Base-by-base conservation (phyloP, 2,797 vertebrate species). In the Ctenosaura bakeri region DNA sequence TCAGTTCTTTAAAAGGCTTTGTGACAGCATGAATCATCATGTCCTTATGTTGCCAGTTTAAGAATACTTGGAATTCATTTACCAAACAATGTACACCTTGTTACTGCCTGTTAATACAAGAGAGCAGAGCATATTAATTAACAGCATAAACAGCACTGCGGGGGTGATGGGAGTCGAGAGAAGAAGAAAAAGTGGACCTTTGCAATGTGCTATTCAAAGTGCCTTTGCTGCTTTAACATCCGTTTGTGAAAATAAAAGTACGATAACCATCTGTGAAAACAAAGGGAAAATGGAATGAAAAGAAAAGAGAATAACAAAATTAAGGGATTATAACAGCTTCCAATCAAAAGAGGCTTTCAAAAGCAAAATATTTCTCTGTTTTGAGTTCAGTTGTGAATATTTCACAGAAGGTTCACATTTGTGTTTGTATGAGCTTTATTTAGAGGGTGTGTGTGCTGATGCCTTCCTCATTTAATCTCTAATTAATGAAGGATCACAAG, bases 361-460 rank as follows among this genome's bases (percentile, higher is more conserved):
- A 42, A 29, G 42, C 10, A 62, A 56, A 88, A 42, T 82, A 18
- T 69, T 32, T 69, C 62, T 64, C 66, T 29, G 29, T 69, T 69
- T 32, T 69, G 66, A 12, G 13, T 74, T 82, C 16, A 20, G 26
- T 42, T 82, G 81, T 35, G 62, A 87, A 52, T 35, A 69, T 52
- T 88, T 88, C 24, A 73, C 50, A 77, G 52, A 86, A 46, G 26
- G 56, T 59, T 77, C 26, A 20, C 56, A 88, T 73, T 82, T 73
- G 52, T 80, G 32, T 24, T 87, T 81, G n/a, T 38, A 10, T 16
- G 38, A 81, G 14, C 50, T 38, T 71, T 77, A 77, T 81, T 80
- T 38, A 69, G 16, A 50, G 50, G 6, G 24, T 24, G 14, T 69
- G 66, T 69, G 29, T 69, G 9, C 66, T 69, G 24, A 22, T 38